Evolutionary conservation across 2,888 invertebrate genomes (phyloP).

Genomic region (Noctua janthina): DNA sequence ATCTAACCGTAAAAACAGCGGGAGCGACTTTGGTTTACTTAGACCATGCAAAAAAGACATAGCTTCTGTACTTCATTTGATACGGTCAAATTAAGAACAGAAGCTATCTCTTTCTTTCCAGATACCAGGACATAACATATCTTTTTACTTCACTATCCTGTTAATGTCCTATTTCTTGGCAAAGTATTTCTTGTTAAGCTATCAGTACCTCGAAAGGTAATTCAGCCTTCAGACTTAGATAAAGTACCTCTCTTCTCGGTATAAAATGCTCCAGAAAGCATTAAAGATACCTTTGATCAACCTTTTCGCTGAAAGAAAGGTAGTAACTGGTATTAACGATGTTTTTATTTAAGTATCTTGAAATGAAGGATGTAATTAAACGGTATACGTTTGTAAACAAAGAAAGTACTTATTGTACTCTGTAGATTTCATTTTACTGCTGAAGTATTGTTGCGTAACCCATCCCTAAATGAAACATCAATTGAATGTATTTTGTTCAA

Average conservation of each 20-base stretch:
- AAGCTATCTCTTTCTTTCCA: not conserved
- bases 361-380: constrained; percentile 28
- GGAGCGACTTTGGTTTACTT: too few relatives aligned
- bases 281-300: constrained; percentile 33
- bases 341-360: constrained; percentile 20
- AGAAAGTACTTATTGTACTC: constrained; percentile 11
- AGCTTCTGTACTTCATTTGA: not conserved
- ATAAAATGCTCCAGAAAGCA: constrained; percentile 40
- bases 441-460: constrained; percentile 6
- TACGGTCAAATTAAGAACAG: too few relatives aligned
- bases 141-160: not conserved
- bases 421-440: not conserved
- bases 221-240: constrained; percentile 44
- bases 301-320: constrained; percentile 18
- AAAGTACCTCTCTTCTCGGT: constrained; percentile 31
- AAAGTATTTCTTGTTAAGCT: constrained; percentile 49
- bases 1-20: too few relatives aligned
- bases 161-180: constrained; percentile 48
- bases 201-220: constrained; percentile 47
- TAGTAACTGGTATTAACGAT: constrained; percentile 34
- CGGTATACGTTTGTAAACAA: constrained; percentile 26
- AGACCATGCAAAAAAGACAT: too few relatives aligned
- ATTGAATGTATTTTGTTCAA: not conserved
- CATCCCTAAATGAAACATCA: not conserved
- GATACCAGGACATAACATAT: not conserved